These are phyloP conservation scores for Pelagia noctiluca DNA, from an alignment of 30 jellyfish, hydroid and myxozoan species.

Conservation along the genomic window DNA sequence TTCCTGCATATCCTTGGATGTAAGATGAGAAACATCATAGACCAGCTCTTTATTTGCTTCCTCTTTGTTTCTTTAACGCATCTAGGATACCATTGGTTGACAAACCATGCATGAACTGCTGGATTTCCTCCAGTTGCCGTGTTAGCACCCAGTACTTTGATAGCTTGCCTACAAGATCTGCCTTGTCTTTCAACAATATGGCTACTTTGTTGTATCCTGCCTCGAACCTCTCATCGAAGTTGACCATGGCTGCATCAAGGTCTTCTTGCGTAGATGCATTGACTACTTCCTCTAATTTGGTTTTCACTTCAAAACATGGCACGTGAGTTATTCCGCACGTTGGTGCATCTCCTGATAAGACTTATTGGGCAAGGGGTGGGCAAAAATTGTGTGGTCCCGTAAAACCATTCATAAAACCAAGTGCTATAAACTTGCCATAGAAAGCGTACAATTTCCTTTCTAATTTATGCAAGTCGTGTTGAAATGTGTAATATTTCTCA, in stretches of 20 bases:
- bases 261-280: constrained; percentile 16
- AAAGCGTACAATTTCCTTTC: constrained; percentile 5
- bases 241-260: constrained; percentile 6
- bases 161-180: background rate
- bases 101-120: constrained; percentile 35
- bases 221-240: constrained; percentile 39
- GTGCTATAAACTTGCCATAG: constrained; percentile 20
- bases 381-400: constrained; percentile 35
- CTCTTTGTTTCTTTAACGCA: constrained; percentile 10
- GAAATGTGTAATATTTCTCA: constrained; percentile 27
- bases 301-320: constrained; percentile 18
- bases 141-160: constrained; percentile 9
- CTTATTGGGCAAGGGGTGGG: constrained; percentile 9
- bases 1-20: constrained; percentile 15
- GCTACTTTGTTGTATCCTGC: constrained; percentile 44
- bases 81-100: constrained; percentile 30
- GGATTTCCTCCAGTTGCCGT: constrained; percentile 22
- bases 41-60: constrained; percentile 1
- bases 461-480: constrained; percentile 26
- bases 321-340: background rate
- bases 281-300: constrained; percentile 3
- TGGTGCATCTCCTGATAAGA: constrained; percentile 11
- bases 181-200: background rate
- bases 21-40: constrained; percentile 3
- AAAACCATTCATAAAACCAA: background rate